Evolutionary conservation across 2,113 vertebrate species (phyloP).

Genomic region (Trogon melanurus): DNA sequence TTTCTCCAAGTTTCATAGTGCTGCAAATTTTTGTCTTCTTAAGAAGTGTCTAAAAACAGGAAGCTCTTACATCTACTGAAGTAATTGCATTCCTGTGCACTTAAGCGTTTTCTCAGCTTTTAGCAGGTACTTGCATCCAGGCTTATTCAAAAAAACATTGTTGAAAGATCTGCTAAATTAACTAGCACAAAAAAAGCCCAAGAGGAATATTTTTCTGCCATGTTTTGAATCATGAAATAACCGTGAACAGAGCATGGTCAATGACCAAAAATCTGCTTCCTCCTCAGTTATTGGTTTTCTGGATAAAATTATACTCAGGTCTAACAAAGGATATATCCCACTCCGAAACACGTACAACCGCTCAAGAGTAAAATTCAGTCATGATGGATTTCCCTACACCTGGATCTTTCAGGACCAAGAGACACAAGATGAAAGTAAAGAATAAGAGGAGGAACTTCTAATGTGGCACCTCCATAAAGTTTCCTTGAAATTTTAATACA

Average conservation of each 20-base stretch:
- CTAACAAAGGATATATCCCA: neutral
- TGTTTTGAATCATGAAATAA: neutral
- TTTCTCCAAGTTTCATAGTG: neutral
- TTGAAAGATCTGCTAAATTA: neutral
- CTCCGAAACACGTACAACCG: neutral
- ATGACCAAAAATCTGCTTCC: neutral
- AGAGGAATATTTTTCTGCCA: neutral
- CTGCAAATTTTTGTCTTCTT: neutral
- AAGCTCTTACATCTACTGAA: neutral
- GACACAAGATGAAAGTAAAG: neutral
- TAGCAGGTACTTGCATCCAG: neutral
- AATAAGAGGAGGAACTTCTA: neutral
- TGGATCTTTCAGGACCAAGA: neutral
- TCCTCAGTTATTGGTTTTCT: neutral
- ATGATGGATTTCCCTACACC: neutral
- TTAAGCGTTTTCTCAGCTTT: constrained; percentile 13
- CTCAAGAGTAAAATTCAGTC: neutral
- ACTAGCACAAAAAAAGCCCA: neutral
- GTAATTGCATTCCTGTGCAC: neutral
- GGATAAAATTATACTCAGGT: neutral
- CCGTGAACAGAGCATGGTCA: neutral
- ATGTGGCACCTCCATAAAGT: neutral
- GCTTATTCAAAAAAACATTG: neutral
- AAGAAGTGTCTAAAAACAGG: neutral
- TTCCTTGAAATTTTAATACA: neutral